Percentiles rank a stretch among this genome's conserved stretches.
These are phyloP conservation scores for Ceratoteleas bidentatus DNA, from an alignment of 1,140 invertebrate genomes.

Conservation along the genomic window DNA sequence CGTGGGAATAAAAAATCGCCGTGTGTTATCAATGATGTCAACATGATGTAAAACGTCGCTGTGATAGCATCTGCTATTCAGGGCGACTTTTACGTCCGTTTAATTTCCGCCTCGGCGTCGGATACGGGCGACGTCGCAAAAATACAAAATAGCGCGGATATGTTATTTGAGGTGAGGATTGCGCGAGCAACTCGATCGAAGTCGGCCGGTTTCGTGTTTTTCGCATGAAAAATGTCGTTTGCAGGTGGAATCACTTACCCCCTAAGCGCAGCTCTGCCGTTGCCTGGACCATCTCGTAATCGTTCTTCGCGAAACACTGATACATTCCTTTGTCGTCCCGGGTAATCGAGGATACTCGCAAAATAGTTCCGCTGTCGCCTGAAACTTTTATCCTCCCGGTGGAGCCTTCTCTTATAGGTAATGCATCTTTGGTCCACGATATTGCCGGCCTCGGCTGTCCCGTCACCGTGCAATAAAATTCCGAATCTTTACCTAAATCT, in stretches of 20 bases:
- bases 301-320: conserved; percentile 93
- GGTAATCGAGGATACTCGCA: conserved; percentile 85
- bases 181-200: neutral
- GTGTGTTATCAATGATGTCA: conserved; percentile 14
- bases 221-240: conserved; percentile 1
- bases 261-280: conserved; percentile 91
- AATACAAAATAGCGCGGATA: conserved; percentile 2
- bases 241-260: conserved; percentile 82
- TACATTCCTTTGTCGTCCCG: conserved; percentile 93
- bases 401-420: conserved; percentile 84
- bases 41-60: conserved; percentile 17
- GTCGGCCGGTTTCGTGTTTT: neutral
- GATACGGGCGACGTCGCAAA: conserved; percentile 5
- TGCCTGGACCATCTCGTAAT: conserved; percentile 92
- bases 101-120: conserved; percentile 22
- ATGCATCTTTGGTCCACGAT: conserved; percentile 92
- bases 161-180: neutral
- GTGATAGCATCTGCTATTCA: conserved; percentile 8
- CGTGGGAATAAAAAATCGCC: conserved; percentile 9
- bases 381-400: conserved; percentile 76
- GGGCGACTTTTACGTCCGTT: conserved; percentile 6
- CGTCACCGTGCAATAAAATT: conserved; percentile 92
- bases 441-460: conserved; percentile 91
- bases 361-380: conserved; percentile 73
- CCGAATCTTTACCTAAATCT: conserved; percentile 90